Evolutionary conservation across 2,113 vertebrate species (phyloP).

Genomic region (Desmodus rotundus): DNA sequence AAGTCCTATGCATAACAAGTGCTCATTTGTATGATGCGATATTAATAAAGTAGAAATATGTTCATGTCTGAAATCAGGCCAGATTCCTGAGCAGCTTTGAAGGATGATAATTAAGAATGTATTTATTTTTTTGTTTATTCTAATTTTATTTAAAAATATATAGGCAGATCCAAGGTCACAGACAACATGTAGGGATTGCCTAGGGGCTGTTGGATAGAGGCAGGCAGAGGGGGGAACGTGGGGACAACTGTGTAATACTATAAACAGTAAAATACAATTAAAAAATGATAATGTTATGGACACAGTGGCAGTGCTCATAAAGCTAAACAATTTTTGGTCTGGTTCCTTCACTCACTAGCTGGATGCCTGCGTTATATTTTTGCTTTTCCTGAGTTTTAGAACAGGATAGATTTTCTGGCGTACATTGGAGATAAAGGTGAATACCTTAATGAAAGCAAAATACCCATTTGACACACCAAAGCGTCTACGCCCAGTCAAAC

Average conservation of each 20-base stretch:
- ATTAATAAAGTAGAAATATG: constrained; percentile 38
- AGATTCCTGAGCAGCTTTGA: constrained; percentile 4
- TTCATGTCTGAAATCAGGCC: constrained; percentile 12
- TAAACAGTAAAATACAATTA: too few relatives aligned
- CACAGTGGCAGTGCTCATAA: neutral
- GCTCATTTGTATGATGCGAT: constrained; percentile 19
- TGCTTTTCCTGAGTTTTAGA: neutral
- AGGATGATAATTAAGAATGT: constrained; percentile 17
- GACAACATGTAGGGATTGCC: too few relatives aligned
- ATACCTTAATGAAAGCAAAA: neutral
- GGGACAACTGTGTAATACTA: too few relatives aligned
- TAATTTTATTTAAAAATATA: neutral
- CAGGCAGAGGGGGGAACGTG: too few relatives aligned
- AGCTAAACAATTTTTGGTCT: neutral
- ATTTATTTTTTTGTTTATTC: constrained; percentile 31
- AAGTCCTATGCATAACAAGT: constrained; percentile 27
- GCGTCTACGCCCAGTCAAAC: neutral
- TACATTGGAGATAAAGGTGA: neutral
- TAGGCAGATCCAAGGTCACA: too few relatives aligned
- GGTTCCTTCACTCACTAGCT: neutral
- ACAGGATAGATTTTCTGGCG: neutral
- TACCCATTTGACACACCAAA: neutral
- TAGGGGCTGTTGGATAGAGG: too few relatives aligned
- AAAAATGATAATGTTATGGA: neutral
- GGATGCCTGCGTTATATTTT: neutral